These are phyloP conservation scores for Lysiphlebus fabarum DNA, from an alignment of 1,140 invertebrate species.

Conservation along the genomic window DNA sequence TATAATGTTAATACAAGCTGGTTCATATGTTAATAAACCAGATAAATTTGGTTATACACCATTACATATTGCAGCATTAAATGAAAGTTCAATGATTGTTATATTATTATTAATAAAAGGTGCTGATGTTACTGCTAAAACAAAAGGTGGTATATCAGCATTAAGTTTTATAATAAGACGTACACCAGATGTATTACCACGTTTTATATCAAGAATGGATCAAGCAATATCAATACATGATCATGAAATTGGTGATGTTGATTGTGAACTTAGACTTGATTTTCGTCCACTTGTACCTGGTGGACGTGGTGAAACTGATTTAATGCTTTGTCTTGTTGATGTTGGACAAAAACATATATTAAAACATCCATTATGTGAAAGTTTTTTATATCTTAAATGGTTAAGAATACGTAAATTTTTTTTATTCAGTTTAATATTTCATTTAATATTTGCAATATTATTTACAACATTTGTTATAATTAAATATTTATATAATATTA, in stretches of 20 bases:
- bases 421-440: conserved; percentile 73
- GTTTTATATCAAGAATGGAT: conserved; percentile 70
- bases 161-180: conserved; percentile 76
- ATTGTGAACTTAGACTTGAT: conserved; percentile 77
- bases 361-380: conserved; percentile 78
- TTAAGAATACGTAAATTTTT: conserved; percentile 79
- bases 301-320: conserved; percentile 66
- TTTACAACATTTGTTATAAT: conserved; percentile 69
- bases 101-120: conserved; percentile 72
- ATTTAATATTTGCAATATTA: conserved; percentile 71
- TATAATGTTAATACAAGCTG: conserved; percentile 62
- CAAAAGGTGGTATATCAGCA: conserved; percentile 75
- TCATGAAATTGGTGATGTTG: conserved; percentile 77
- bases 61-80: conserved; percentile 78
- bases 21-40: conserved; percentile 73
- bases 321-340: conserved; percentile 72
- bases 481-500: conserved; percentile 50
- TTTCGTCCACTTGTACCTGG: conserved; percentile 68
- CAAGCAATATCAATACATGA: conserved; percentile 73
- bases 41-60: conserved; percentile 78
- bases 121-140: conserved; percentile 76
- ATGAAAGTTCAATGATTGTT: conserved; percentile 76
- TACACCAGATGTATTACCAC: conserved; percentile 74
- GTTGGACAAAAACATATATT: conserved; percentile 72
- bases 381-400: conserved; percentile 80